These are phyloP conservation scores for Eristalis tenax DNA, from an alignment of 2,888 invertebrate genomes.

Conservation along the genomic window DNA sequence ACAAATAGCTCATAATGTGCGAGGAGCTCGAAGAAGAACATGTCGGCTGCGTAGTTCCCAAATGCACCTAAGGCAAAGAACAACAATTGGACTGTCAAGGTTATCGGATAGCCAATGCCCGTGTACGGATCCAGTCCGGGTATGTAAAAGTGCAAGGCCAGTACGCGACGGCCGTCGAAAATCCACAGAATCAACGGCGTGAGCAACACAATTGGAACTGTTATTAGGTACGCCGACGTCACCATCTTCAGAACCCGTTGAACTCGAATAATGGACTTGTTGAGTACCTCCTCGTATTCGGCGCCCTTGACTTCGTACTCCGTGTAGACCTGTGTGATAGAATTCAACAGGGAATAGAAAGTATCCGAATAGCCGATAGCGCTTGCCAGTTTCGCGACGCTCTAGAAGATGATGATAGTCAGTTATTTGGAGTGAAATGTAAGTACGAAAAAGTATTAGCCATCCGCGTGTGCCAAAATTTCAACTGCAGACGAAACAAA, in stretches of 20 bases:
- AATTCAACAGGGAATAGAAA: neutral
- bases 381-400: neutral
- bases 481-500: no score
- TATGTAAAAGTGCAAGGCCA: constrained; percentile 73
- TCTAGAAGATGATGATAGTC: neutral
- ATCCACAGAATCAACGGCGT: constrained; percentile 39
- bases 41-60: constrained; percentile 74
- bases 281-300: neutral
- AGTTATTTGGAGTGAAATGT: no score
- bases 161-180: constrained; percentile 37
- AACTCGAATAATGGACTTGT: neutral
- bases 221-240: neutral
- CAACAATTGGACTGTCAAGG: constrained; percentile 62
- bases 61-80: constrained; percentile 63
- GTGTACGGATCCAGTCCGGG: constrained; percentile 73
- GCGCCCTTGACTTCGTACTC: neutral
- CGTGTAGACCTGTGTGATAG: neutral
- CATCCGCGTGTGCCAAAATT: no score
- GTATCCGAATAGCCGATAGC: neutral
- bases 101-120: constrained; percentile 63
- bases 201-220: neutral
- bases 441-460: no score
- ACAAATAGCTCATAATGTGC: constrained; percentile 71
- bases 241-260: neutral
- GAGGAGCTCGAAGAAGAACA: constrained; percentile 68